Evolutionary conservation across 2,797 vertebrate species (phyloP).

Genomic region (Halcyon smyrnensis): DNA sequence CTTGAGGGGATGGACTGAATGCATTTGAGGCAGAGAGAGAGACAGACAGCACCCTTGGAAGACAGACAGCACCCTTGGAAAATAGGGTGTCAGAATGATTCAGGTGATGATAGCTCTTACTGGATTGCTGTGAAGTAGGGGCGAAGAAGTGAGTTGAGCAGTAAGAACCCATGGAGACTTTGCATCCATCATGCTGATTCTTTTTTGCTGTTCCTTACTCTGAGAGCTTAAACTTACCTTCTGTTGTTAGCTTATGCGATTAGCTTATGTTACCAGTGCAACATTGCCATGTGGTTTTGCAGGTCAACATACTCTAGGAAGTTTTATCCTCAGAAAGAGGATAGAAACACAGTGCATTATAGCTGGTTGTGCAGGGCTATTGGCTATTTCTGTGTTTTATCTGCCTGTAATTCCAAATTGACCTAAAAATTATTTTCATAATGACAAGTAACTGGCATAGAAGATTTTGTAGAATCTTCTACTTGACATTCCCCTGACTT

Average conservation of each 20-base stretch:
- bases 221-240: not conserved
- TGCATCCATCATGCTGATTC: not conserved
- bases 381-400: not conserved
- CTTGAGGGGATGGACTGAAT: not conserved
- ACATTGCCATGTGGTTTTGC: not conserved
- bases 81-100: not conserved
- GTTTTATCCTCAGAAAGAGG: not conserved
- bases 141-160: not conserved
- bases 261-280: not conserved
- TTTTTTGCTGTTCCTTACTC: not conserved
- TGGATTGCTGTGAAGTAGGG: not conserved
- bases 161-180: not conserved
- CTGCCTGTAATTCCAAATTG: not conserved
- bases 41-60: not conserved
- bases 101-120: not conserved
- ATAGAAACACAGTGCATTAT: not conserved
- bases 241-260: not conserved
- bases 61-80: not conserved
- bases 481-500: not conserved
- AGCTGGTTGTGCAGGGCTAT: not conserved
- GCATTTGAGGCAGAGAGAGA: not conserved
- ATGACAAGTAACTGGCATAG: not conserved
- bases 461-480: not conserved
- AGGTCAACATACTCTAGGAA: not conserved
- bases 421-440: not conserved